A percentile compares a stretch with the other conserved stretches of the same genome.
Conservation (phyloP, 2,797 vertebrate species). For the Scarus forsteni region DNA sequence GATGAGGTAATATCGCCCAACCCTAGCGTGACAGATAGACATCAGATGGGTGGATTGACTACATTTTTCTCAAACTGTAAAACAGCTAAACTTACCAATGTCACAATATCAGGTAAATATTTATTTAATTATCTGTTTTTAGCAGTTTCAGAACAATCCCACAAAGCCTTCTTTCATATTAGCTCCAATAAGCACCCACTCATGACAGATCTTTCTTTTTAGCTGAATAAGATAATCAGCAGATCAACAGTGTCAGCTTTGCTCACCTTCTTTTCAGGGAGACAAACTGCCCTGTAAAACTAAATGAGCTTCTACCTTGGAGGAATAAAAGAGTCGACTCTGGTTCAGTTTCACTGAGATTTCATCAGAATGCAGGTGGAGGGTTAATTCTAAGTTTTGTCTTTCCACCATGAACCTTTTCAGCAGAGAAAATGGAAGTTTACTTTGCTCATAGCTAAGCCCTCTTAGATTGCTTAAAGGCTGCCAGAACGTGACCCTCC, state of each 20-base stretch:
- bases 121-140: too few relatives aligned
- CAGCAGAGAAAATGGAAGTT: not conserved
- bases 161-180: not conserved
- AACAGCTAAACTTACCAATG: too few relatives aligned
- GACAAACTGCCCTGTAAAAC: not conserved
- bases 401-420: not conserved
- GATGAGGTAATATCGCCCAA: too few relatives aligned
- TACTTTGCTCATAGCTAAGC: slow-evolving; percentile 12
- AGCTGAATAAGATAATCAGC: not conserved
- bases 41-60: too few relatives aligned
- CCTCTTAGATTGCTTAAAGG: not conserved
- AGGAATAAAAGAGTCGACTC: not conserved
- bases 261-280: not conserved
- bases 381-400: not conserved
- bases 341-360: slow-evolving; percentile 11
- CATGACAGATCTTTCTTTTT: not conserved
- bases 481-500: not conserved
- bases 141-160: too few relatives aligned
- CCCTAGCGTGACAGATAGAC: too few relatives aligned
- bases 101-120: too few relatives aligned
- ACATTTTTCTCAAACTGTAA: too few relatives aligned
- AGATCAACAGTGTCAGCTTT: not conserved
- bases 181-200: not conserved
- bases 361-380: not conserved
- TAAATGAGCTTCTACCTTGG: not conserved